Base-by-base conservation (phyloP, 2,888 invertebrate genomes). In the Strigamia transsilvanica region DNA sequence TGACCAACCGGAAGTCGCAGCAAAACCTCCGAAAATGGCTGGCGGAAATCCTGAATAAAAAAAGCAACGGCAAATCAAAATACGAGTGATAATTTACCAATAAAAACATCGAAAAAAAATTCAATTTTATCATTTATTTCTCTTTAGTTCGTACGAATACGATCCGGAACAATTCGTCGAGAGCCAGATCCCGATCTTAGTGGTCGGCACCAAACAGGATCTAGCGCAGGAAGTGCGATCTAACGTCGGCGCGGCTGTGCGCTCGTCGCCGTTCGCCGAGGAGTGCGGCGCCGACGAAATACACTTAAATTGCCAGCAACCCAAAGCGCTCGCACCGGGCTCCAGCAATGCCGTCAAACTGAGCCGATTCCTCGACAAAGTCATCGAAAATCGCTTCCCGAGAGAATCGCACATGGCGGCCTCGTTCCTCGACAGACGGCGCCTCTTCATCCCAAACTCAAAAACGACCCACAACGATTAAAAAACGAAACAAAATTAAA, bases 261-360 rank as follows among this genome's bases (percentile, higher is more conserved):
- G 87, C 41, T 91, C 92, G 27, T 93, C 93, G 80, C 91, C 90
- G 38, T 90, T 94, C 87, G 96, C 97, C 1, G 94, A 94, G 86
- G 95, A 97, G 88, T 96, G 96, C 88, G 94, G 95, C 0, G 95
- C 96, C 0, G 98, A 98, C 88, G 97, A 98, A 90, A 94, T 98
- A 86, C 93, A 94, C 89, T 90, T 98, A 84, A 91, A 92, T 86
- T 91, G 91, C 86, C 88, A 89, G 84, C 90, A 91, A 89, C 90
- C 87, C 84, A 93, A 95, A 84, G 94, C 95, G 84, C 89, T 98
- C 83, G 95, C 96, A n/a, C 95, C 98, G 6, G 98, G 98, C 1
- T 94, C 96, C 4, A 95, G 96, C 82, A 97, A 97, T 87, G 93
- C 97, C 10, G 97, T 99, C 0, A 97, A 97, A 88, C 89, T 99